Percentiles rank a stretch among this genome's conserved stretches.
phyloP scores from a whole-genome alignment of 1,140 invertebrate species.

The Euwallacea similis region DNA sequence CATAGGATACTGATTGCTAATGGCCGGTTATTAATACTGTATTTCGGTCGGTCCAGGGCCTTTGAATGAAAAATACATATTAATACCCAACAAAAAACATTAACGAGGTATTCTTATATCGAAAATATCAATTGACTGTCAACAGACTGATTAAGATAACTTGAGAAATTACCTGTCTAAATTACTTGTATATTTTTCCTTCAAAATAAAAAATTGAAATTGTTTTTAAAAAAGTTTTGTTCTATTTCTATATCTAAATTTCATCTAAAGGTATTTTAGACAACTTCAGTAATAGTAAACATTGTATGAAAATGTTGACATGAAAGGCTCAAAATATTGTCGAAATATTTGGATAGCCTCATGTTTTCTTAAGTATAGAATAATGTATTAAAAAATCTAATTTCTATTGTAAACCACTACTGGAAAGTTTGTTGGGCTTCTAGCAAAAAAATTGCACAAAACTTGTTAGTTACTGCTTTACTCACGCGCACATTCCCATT shows the following conservation, averaged over 20 bases:
- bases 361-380: slow-evolving; percentile 21
- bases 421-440: slow-evolving; percentile 36
- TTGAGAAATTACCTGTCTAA: background rate
- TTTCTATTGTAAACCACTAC: slow-evolving; percentile 35
- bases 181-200: too few species aligned
- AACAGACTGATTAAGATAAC: background rate
- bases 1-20: too few species aligned
- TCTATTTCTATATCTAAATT: slow-evolving; percentile 24
- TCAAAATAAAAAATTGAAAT: background rate
- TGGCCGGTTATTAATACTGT: too few species aligned
- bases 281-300: slow-evolving; percentile 9
- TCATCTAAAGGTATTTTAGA: slow-evolving; percentile 29
- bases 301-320: slow-evolving; percentile 21
- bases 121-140: background rate
- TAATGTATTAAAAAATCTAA: slow-evolving; percentile 30
- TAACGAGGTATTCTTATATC: slow-evolving; percentile 36
- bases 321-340: background rate
- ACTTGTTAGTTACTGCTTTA: slow-evolving; percentile 34
- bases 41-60: too few species aligned
- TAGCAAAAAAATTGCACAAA: slow-evolving; percentile 41
- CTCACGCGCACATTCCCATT: slow-evolving; percentile 48
- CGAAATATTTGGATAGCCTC: background rate
- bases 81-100: slow-evolving; percentile 31
- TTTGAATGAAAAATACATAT: background rate
- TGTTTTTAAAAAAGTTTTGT: slow-evolving; percentile 39